Percentiles rank a stretch among this genome's conserved stretches.
These are phyloP conservation scores for Yponomeuta evonymella DNA, from an alignment of 2,888 invertebrate species.

Conservation along the genomic window DNA sequence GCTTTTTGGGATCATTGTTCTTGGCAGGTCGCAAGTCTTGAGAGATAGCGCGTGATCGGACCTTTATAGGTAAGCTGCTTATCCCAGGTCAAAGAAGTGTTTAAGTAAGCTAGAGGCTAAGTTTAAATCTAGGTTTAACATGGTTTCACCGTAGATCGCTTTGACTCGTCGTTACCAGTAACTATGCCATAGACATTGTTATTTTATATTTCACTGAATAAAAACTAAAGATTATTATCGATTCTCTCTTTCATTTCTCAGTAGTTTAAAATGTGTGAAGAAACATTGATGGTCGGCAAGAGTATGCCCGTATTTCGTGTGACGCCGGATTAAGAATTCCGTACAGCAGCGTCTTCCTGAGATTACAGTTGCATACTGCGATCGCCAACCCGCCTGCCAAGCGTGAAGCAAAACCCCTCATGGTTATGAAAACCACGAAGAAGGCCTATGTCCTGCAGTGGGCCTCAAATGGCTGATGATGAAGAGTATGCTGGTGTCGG, in stretches of 20 bases:
- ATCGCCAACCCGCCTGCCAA: too few relatives aligned
- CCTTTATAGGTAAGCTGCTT: background rate
- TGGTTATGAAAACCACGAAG: too few relatives aligned
- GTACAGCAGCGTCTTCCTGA: too few relatives aligned
- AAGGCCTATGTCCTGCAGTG: too few relatives aligned
- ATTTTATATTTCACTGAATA: slow-evolving; percentile 64
- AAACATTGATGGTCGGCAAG: background rate
- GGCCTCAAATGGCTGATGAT: too few relatives aligned
- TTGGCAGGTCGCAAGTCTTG: background rate
- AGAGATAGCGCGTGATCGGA: too few relatives aligned
- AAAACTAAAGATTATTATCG: slow-evolving; percentile 31
- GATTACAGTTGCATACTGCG: too few relatives aligned
- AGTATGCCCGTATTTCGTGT: too few relatives aligned
- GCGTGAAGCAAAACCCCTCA: too few relatives aligned
- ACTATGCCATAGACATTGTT: slow-evolving; percentile 70
- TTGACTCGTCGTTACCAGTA: slow-evolving; percentile 67
- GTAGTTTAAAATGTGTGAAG: background rate
- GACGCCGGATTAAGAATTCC: too few relatives aligned
- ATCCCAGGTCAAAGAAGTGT: background rate
- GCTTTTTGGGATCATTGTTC: too few relatives aligned
- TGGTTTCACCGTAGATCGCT: slow-evolving; percentile 37
- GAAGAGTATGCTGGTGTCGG: too few relatives aligned
- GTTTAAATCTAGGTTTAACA: slow-evolving; percentile 27
- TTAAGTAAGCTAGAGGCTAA: slow-evolving; percentile 49
- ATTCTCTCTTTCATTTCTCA: background rate